Base-by-base conservation (phyloP, 2,113 vertebrate genomes). In the Trogon surrucura region DNA sequence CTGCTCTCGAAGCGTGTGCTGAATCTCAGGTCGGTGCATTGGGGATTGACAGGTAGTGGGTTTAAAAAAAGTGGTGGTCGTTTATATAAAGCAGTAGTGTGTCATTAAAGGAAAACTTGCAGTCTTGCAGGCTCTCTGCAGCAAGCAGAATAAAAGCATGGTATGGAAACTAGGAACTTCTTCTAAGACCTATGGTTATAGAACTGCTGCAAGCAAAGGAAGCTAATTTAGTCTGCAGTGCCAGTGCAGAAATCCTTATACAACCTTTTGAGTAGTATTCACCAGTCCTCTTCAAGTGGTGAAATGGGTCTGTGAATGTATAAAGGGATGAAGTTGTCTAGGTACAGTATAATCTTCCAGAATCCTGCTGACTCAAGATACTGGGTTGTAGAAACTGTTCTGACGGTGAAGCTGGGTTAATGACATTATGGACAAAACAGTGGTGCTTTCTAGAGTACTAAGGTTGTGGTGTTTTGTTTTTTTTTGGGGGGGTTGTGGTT, bases 61-160 rank as follows among this genome's bases (percentile, higher is more conserved):
- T 80, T 61, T 51, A 79, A 57, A 83, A 91, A 88, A 90, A 84
- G 48, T 89, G 57, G 11, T 79, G 71, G 50, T 86, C 22, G 10
- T 89, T 94, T 83, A 32, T 89, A 15, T 72, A 66, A 93, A 88
- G 36, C 86, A 72, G 21, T 53, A 47, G n/a, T 17, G 22, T 88
- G 69, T 71, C 58, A 48, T 89, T 95, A 92, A 85, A 94, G 60
- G 80, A 85, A 77, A 56, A 27, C 79, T 91, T 69, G 13, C 17
- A 1, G 2, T 56, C 54, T 89, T 88, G 26, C 71, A 56, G 36
- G 16, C 20, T 74, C 69, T 71, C 58, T 0, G 0, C 66, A 80
- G 36, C 58, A 91, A 81, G 27, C 13, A 0, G 69, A 83, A 75
- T 96, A 67, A 91, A 90, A 72, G 65, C 29, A 14, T 22, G 19